Evolutionary conservation across 2,113 vertebrate genomes (phyloP).

Genomic region (Puffinus mauretanicus): DNA sequence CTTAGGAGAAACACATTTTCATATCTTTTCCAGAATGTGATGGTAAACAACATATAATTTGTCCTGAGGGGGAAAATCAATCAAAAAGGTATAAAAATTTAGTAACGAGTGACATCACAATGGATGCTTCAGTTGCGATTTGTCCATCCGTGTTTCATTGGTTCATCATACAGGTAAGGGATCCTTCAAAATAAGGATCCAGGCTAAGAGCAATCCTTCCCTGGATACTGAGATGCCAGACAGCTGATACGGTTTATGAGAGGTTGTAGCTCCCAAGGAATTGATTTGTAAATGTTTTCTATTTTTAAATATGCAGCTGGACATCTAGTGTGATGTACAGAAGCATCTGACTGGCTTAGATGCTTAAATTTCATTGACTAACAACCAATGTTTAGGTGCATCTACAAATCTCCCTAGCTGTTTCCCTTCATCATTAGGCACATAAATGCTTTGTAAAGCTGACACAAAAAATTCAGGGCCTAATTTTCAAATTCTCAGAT

Average conservation of each 20-base stretch:
- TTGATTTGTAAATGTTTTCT: constrained; percentile 13
- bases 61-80: background rate
- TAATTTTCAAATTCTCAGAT: background rate
- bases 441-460: background rate
- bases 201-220: background rate
- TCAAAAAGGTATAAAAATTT: background rate
- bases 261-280: background rate
- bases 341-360: background rate
- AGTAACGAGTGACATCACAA: background rate
- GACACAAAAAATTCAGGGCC: background rate
- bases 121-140: background rate
- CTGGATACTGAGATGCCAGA: background rate
- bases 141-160: background rate
- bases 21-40: background rate
- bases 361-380: background rate
- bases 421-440: background rate
- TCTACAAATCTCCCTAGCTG: background rate
- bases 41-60: background rate
- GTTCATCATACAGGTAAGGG: background rate
- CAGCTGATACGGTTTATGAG: background rate
- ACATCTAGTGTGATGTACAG: background rate
- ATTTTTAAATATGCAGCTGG: background rate
- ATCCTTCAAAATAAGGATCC: background rate
- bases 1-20: background rate
- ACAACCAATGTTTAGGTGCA: background rate